Base-by-base conservation (phyloP, 2,888 invertebrate species). In the Sclerodermus sp. region DNA sequence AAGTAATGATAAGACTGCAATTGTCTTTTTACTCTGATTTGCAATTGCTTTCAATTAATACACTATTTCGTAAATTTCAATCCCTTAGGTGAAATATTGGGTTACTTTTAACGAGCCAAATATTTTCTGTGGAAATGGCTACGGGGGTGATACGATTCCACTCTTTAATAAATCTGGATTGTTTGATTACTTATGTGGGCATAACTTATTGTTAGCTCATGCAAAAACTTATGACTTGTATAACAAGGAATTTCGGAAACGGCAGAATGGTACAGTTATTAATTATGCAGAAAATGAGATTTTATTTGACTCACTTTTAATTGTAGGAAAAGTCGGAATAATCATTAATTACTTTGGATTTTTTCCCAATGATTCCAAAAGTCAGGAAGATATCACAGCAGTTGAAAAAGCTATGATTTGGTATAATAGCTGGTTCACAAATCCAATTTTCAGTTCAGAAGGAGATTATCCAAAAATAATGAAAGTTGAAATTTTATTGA, bases 61-160 rank as follows among this genome's bases (percentile, higher is more conserved):
- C 13, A 30, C 31, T 1, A 10, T 16, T 5, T 37, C 14, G 29
- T 38, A 12, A 9, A 12, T 10, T 14, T 14, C 42, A 43, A 16
- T 8, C 10, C 10, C 12, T 37, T 36, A 67, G 65, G 64, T 71
- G 1, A 71, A 72, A 59, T 81, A 83, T 52, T 91, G 91, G 90
- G 84, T 88, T 10, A 91, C 91, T 0, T 84, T 91, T 58, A 91
- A 91, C 70, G 91, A 91, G 69, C 90, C 90, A 8, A 16, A 13
- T 14, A 41, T 42, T 17, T 42, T 50, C 1, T 1, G 82, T 81
- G 79, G 80, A n/a, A 12, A 12, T 8, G 12, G n/a, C 13, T 34
- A 34, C 12, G 34, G 13, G 4, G 34, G 34, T 34, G 3, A 4
- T 4, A n/a, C 10, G n/a, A 12, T 34, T n/a, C 34, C 34, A 4